Evolutionary conservation across 2,113 vertebrate genomes (phyloP), one percentile per base, ranked within the genome.

Genomic region (Rhombomys opimus): DNA sequence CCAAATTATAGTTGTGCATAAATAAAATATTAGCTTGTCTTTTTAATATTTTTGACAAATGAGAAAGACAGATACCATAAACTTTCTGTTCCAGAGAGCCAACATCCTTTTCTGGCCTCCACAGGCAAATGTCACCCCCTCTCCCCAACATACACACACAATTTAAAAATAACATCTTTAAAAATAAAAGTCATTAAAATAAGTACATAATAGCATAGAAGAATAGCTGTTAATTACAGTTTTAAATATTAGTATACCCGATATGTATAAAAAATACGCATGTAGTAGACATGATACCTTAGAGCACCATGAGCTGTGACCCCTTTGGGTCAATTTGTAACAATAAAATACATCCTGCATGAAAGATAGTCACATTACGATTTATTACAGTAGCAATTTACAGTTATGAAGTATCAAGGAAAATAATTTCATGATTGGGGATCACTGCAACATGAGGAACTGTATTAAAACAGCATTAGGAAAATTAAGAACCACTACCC

Each of bases 21-120:
- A 92, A 54, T 2, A 86, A 90, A 93, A 65, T 5, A 76, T 27
- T 11, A 95, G 65, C 5, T 23, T 76, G 2, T 87, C 10, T 65
- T 89, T 92, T 25, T 18, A 52, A 41, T 75, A 50, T 20, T 76
- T 94, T 72, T 96, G 87, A 89, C 38, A 73, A 78, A 22, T 54
- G 27, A 92, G 2, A 30, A 38, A 32, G 23, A 68, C 18, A 67
- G 54, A 68, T 17, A 77, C 27, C 4, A 52, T 41, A 72, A 57
- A 27, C 12, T 87, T 81, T 94, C 35, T n/a, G 70, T 1, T 5
- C 41, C 7, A 23, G 25, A 15, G 32, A 57, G 12, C 57, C 57
- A 57, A 57, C 57, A 57, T 15, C 11, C 12, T 57, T 57, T 57
- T 57, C 57, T 57, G 9, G 12, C 14, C 57, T 57, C 57, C 57